Percentiles rank a stretch among this genome's conserved stretches.
phyloP scores from a whole-genome alignment of 2,797 vertebrate species.

The Sebastes taczanowskii region DNA sequence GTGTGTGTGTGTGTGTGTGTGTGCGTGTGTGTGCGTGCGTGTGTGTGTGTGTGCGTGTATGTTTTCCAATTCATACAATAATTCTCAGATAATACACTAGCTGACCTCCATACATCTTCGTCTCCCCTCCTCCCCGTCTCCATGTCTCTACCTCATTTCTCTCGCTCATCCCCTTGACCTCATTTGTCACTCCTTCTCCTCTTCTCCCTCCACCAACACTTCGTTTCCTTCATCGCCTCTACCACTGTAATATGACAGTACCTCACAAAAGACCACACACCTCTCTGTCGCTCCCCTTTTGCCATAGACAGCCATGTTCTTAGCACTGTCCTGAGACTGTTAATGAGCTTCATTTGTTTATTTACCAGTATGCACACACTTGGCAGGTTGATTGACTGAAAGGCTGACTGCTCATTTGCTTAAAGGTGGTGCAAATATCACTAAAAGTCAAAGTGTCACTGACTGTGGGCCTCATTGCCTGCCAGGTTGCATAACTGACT shows the following conservation, averaged over 20 bases:
- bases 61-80: constrained; percentile 40
- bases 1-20: background rate
- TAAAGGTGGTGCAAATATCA: constrained; percentile 30
- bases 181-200: constrained; percentile 16
- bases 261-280: background rate
- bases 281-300: background rate
- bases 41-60: background rate
- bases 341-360: constrained; percentile 30
- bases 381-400: background rate
- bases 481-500: background rate
- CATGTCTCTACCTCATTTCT: background rate
- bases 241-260: background rate
- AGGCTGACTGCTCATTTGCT: constrained; percentile 18
- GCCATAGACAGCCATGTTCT: background rate
- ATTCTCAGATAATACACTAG: constrained; percentile 28
- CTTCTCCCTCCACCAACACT: background rate
- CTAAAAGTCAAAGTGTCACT: constrained; percentile 21
- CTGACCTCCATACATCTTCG: constrained; percentile 45
- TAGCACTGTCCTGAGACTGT: background rate
- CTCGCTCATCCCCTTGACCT: constrained; percentile 22
- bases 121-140: background rate
- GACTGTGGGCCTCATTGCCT: constrained; percentile 1
- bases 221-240: background rate
- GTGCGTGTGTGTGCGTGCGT: background rate
- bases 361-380: constrained; percentile 11